Percentiles rank a stretch among this genome's conserved stretches.
phyloP scores from a whole-genome alignment of 2,113 vertebrate genomes.

The Fregetta grallaria region DNA sequence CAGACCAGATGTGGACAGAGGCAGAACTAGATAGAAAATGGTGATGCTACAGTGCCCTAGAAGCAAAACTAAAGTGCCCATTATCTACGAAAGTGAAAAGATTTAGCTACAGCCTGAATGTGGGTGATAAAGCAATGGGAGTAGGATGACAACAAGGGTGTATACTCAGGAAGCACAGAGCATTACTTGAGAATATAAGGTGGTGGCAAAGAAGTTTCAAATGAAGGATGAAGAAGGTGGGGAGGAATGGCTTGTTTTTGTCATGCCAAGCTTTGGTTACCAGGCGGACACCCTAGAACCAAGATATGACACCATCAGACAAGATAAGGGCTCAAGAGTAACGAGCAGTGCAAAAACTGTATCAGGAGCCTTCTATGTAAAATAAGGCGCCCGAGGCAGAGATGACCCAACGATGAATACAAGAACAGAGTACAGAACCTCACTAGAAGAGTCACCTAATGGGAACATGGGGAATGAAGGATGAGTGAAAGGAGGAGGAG shows the following conservation, averaged over 20 bases:
- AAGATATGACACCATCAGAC: not conserved
- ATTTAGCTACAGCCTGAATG: not conserved
- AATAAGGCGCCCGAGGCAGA: accelerated
- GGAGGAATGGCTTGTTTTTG: not conserved
- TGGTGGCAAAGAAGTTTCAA: not conserved
- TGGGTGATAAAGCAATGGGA: not conserved
- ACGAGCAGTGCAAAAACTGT: not conserved
- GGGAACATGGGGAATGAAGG: not conserved
- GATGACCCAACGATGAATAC: not conserved
- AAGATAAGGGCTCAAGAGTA: not conserved
- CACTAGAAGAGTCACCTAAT: not conserved
- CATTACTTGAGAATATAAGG: not conserved
- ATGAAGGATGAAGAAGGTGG: not conserved
- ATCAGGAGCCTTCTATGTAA: not conserved
- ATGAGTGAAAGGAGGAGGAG: not conserved
- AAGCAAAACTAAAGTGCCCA: not conserved
- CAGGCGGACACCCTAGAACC: not conserved
- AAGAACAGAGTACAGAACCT: not conserved
- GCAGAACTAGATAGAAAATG: not conserved
- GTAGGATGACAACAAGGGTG: not conserved
- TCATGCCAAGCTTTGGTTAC: not conserved
- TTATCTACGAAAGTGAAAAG: not conserved
- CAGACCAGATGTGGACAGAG: not conserved
- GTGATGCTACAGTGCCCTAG: not conserved
- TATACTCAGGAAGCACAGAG: not conserved